Evolutionary conservation across 2,797 vertebrate species (phyloP), one percentile per base, ranked within the genome.

Genomic region (Coluber constrictor): DNA sequence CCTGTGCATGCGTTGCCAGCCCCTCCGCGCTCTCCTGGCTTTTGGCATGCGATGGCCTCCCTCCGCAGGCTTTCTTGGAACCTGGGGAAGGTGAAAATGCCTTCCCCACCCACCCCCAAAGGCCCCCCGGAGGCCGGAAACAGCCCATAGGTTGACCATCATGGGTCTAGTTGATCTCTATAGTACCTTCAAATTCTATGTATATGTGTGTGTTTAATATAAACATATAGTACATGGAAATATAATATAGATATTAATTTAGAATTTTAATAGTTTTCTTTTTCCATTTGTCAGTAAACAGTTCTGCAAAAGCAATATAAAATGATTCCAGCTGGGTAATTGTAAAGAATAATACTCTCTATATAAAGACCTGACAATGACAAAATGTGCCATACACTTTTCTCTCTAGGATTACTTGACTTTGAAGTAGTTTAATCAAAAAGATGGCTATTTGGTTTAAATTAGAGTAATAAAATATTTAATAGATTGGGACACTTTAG

Each of bases 341-440:
- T 94, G 54, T 5, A 0, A 95, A 95, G 92, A 95, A 89, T 91
- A 95, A 94, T 88, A 89, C 12, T 61, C 13, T 89, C 88, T 92
- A 57, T 86, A 93, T 91, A 88, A 95, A 94, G 94, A 90, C 86
- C 59, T 94, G 91, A 95, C 91, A 79, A 89, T 95, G 93, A 96
- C 89, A 47, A 95, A 96, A 94, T 29, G n/a, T 18, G 23, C 13
- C 79, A 89, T 94, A 66, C 93, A 95, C 92, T 66, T 91, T 60
- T 89, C 91, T 63, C 95, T 93, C 89, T 90, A 83, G 90, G 87
- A 91, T 91, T 88, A 91, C 92, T 93, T 94, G 87, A 94, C 87
- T 95, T 95, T 93, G 92, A 94, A 96, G 60, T 93, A 56, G 91
- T 94, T 94, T 94, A 95, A 93, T 93, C 54, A 93, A 74, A 92